Conservation (phyloP, 2,113 vertebrate species). For the Rattus norvegicus region GRCr8 NC_086036.1:80171001-80171500, state of each 20-base stretch:
- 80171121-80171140: neutral
- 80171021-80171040: neutral
- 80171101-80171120: neutral
- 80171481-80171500: constrained; percentile 5
- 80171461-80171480: neutral
- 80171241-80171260: neutral
- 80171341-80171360: neutral
- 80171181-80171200: neutral
- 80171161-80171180: neutral
- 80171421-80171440: constrained; percentile 20
- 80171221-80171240: neutral
- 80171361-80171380: constrained; percentile 17
- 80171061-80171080: neutral
- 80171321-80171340: neutral
- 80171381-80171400: neutral
- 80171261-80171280: neutral
- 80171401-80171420: constrained; percentile 39
- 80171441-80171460: neutral
- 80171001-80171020: neutral
- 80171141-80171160: neutral
- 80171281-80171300: neutral
- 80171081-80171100: neutral
- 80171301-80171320: neutral
- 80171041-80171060: neutral
- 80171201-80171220: neutral